A percentile compares a stretch with the other conserved stretches of the same genome.
Conservation (phyloP, 2,888 invertebrate genomes). For the Hofmannophila pseudospretella region DNA sequence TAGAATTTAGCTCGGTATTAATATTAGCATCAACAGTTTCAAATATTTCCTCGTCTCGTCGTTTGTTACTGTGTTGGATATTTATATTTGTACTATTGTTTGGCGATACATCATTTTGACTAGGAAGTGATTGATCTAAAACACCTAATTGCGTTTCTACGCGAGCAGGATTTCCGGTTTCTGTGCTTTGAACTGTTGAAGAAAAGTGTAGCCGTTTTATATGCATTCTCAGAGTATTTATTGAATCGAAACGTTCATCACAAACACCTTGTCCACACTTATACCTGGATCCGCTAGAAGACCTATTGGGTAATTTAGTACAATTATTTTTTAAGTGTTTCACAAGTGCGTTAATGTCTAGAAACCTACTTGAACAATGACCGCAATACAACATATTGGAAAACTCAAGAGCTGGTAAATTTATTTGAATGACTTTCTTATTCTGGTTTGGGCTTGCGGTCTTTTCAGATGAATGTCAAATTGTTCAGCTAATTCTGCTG, state of each 20-base stretch:
- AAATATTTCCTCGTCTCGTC: neutral
- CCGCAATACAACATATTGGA: neutral
- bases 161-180: too few relatives aligned
- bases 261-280: neutral
- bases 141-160: too few relatives aligned
- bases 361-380: neutral
- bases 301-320: neutral
- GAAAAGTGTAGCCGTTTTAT: neutral
- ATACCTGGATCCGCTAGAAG: neutral
- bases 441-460: neutral
- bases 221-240: neutral
- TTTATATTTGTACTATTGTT: neutral
- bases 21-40: neutral
- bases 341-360: neutral
- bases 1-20: neutral
- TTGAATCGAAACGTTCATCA: neutral
- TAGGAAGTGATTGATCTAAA: neutral
- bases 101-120: neutral
- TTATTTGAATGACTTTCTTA: neutral
- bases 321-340: neutral
- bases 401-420: neutral
- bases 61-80: neutral
- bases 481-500: neutral
- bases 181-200: too few relatives aligned
- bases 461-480: neutral